Conservation (phyloP, 2,113 vertebrate species). For the Thermophis baileyi region DNA sequence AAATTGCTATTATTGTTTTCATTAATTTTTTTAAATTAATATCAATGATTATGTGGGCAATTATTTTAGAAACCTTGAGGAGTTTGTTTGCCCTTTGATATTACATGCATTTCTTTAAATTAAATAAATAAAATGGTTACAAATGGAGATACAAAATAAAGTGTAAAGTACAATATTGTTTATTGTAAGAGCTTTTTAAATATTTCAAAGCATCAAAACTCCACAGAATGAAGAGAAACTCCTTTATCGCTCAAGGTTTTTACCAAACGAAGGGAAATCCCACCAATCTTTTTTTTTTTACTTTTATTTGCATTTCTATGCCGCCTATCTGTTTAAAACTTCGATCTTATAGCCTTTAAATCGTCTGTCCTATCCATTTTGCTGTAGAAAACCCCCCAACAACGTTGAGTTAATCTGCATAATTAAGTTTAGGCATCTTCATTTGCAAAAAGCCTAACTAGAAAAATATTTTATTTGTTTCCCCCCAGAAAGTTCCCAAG, state of each 20-base stretch:
- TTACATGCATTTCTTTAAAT: background rate
- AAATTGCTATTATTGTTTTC: background rate
- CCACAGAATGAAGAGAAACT: background rate
- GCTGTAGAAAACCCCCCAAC: background rate
- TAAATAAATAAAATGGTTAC: background rate
- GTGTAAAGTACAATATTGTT: background rate
- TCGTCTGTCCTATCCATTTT: background rate
- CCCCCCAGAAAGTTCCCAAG: conserved; percentile 69
- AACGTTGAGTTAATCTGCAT: background rate
- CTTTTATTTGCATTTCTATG: too few relatives aligned
- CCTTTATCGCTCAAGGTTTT: background rate
- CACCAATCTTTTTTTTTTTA: too few relatives aligned
- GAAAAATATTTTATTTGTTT: conserved; percentile 26
- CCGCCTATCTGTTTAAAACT: background rate
- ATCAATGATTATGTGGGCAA: background rate
- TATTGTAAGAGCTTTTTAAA: background rate
- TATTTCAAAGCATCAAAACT: background rate
- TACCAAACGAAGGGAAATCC: background rate
- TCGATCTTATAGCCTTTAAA: background rate
- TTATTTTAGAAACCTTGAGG: background rate
- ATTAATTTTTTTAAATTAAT: background rate
- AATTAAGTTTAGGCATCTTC: background rate
- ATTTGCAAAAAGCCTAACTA: conserved; percentile 28
- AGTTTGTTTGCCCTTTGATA: background rate
- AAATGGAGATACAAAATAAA: background rate